Evolutionary conservation across 2,888 invertebrate genomes (phyloP).

Genomic region (Dromius quadrimaculatus): DNA sequence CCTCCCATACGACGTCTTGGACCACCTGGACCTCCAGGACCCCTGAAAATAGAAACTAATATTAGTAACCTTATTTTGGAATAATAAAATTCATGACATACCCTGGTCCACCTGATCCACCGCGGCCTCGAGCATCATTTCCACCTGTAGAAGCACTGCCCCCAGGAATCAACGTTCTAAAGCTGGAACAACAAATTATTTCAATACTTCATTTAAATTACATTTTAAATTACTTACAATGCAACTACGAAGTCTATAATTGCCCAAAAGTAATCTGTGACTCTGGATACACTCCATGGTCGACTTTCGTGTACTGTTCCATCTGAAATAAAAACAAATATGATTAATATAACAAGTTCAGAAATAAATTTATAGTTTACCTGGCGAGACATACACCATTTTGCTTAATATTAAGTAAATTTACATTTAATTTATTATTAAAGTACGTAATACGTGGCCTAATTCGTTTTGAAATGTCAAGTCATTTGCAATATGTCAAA

Average conservation of each 20-base stretch:
- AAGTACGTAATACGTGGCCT: background rate
- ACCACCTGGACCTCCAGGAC: conserved; percentile 55
- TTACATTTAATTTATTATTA: background rate
- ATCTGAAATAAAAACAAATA: conserved; percentile 64
- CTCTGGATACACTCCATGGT: conserved; percentile 66
- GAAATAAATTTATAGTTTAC: conserved; percentile 51
- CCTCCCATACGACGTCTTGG: conserved; percentile 55
- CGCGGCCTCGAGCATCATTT: conserved; percentile 57
- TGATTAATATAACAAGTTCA: background rate
- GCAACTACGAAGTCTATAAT: conserved; percentile 69
- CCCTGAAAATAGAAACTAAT: conserved; percentile 12
- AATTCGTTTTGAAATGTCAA: conserved; percentile 8
- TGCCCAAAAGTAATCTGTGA: conserved; percentile 70
- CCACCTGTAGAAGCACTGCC: conserved; percentile 54
- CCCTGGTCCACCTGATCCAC: conserved; percentile 57
- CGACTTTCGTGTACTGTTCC: conserved; percentile 68
- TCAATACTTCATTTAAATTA: conserved; percentile 1
- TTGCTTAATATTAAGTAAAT: conserved; percentile 30
- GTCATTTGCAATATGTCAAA: no score
- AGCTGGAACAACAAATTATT: conserved; percentile 56
- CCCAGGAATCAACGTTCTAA: conserved; percentile 59
- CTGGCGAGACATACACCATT: conserved; percentile 58
- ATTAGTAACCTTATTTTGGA: conserved; percentile 8
- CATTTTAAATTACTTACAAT: conserved; percentile 71
- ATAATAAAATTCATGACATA: conserved; percentile 39